Evolutionary conservation across 2,113 vertebrate genomes (phyloP), one percentile per base, ranked within the genome.

Genomic region (Cephalopterus ornatus): DNA sequence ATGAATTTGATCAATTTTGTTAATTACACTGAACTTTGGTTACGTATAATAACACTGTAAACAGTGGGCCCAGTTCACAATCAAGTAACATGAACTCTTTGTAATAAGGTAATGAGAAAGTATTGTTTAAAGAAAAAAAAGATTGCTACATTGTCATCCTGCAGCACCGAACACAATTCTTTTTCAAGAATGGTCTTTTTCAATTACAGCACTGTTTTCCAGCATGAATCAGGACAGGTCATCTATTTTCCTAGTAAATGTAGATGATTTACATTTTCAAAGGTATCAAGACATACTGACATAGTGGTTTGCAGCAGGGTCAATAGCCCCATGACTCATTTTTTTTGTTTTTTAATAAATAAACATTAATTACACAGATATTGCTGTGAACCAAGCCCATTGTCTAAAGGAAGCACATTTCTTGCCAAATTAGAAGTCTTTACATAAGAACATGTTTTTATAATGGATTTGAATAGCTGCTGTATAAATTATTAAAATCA

Each of bases 301-400:
- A 6, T 58, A 62, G 30, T 53, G 56, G 22, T 84, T 94, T 17
- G 23, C 37, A 71, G 44, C 68, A 84, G 80, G 88, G 32, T 89
- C 61, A 79, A 33, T 32, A 89, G 42, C 44, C 73, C 42, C 62
- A 28, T 85, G 59, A 93, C 46, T 73, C 16, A 30, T 20, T 72
- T 55, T 11, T 30, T 19, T 41, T 53, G 42, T 81, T 79, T 72
- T 42, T 17, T 10, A 32, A 44, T 58, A 74, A 66, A 74, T 59
- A 94, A 78, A 92, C 2, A 39, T 92, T 76, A 88, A 61, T 76
- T 78, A 89, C 52, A 65, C 68, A 93, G 92, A 49, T 84, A 92
- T 95, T 94, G 55, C 94, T 96, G 88, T 96, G 93, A 96, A 96
- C 96, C 81, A 97, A 97, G 94, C 92, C 95, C 93, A 92, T 77